phyloP scores from a whole-genome alignment of 2,888 invertebrate genomes.

The Ophioninae sp. region DNA sequence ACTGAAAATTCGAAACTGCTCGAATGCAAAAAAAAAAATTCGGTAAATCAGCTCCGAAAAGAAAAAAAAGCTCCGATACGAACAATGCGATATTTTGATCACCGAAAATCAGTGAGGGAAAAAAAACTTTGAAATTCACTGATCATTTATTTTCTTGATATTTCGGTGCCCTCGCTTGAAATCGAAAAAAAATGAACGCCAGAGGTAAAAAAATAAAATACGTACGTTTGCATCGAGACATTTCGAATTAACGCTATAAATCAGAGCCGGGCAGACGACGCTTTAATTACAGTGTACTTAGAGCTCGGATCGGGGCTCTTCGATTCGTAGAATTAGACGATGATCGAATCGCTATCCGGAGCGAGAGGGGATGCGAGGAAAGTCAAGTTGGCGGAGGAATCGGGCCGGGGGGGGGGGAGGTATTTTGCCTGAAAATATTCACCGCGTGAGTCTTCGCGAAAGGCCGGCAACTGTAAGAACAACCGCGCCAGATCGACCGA shows the following conservation, averaged over 20 bases:
- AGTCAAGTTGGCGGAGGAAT: neutral
- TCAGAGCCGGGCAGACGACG: neutral
- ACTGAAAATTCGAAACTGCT: too few species aligned
- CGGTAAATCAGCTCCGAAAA: neutral
- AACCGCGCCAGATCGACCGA: slow-evolving; percentile 7
- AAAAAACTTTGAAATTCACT: too few species aligned
- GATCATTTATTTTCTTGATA: too few species aligned
- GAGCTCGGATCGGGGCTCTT: slow-evolving; percentile 18
- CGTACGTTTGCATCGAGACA: neutral
- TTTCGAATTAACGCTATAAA: slow-evolving; percentile 6
- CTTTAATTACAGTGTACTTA: slow-evolving; percentile 53
- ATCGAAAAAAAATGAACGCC: too few species aligned
- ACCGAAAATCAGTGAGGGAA: too few species aligned
- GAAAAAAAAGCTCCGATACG: neutral
- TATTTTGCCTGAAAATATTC: slow-evolving; percentile 46
- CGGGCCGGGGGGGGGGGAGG: neutral
- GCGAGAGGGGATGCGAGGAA: neutral
- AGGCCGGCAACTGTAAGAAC: slow-evolving; percentile 43
- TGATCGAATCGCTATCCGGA: neutral
- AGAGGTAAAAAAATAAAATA: neutral
- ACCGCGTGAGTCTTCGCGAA: slow-evolving; percentile 24
- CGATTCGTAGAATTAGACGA: slow-evolving; percentile 51
- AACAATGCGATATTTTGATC: too few species aligned
- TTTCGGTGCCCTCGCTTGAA: too few species aligned
- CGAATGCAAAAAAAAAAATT: too few species aligned